Evolutionary conservation across 1,140 invertebrate species (phyloP).

Genomic region (Cydia strobilella): DNA sequence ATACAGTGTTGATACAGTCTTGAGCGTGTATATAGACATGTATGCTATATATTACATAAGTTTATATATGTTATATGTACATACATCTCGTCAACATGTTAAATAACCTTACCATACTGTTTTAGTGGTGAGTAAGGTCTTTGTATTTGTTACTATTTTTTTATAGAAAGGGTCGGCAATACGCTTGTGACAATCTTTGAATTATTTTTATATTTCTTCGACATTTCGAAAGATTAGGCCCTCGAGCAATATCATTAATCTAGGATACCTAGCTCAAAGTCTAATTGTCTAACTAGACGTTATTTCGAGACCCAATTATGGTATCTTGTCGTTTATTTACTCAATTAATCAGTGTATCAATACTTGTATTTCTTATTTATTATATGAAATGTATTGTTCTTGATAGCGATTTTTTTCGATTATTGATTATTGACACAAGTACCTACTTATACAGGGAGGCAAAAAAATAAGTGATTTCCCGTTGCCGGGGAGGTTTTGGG

Average conservation of each 20-base stretch:
- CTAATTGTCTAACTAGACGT: not conserved
- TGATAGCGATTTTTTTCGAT: not conserved
- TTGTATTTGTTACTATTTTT: not conserved
- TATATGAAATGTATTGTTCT: not conserved
- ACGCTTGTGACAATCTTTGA: no score
- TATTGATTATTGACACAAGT: no score
- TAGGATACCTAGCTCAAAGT: not conserved
- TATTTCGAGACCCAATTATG: not conserved
- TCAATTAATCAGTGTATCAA: not conserved
- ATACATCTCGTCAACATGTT: not conserved
- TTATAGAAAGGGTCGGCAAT: no score
- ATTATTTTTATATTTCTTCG: no score
- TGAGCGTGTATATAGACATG: slow-evolving; percentile 23
- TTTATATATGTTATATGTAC: slow-evolving; percentile 21
- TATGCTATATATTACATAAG: slow-evolving; percentile 41
- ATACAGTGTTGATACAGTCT: slow-evolving; percentile 51
- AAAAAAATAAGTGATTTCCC: no score
- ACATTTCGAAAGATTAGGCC: no score
- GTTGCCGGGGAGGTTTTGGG: no score
- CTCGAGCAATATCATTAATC: no score
- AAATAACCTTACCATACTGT: not conserved
- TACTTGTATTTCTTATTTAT: not conserved
- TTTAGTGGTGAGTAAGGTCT: not conserved
- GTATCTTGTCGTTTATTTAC: not conserved
- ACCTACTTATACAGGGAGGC: no score